Evolutionary conservation across 2,888 invertebrate species (phyloP), one percentile per base, ranked within the genome.

Genomic region (Eilema sororculum): DNA sequence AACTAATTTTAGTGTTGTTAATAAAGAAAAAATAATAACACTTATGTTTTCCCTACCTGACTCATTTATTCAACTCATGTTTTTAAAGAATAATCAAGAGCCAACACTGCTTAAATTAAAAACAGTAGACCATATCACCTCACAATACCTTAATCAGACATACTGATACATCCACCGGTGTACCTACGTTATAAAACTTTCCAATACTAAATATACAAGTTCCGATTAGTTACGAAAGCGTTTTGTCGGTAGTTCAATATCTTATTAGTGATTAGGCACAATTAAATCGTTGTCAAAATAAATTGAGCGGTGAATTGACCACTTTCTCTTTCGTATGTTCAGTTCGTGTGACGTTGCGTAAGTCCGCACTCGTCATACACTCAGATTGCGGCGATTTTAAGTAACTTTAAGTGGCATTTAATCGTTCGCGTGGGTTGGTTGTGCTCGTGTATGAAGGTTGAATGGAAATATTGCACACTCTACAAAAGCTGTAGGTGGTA

Each of bases 261-360:
- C 71, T 78, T 68, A 75, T 65, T 67, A 73, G 69, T 77, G 80
- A 82, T 81, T 82, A 82, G 78, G 65, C 67, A 68, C 72, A 77
- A 78, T 82, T 83, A 84, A 41, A 79, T 79, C 73, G 78, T 79
- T 84, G 82, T 84, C 81, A 84, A 84, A 86, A 84, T 80, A 82
- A 80, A 83, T 80, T 86, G 85, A 84, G 73, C 80, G 80, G 72
- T 78, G 80, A 72, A 78, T 78, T 72, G 73, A 70, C 71, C 63
- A 57, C 91, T 93, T 92, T 93, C 93, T 91, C 93, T 92, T 90
- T 92, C 90, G 81, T 87, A 86, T 86, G 86, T 80, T 71, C 46
- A 76, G 84, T 80, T 71, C 33, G 77, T 78, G 67, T 73, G 78
- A 69, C 77, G 78, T 90, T 87, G 82, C 88, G 78, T 88, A 90